Evolutionary conservation across 1,140 invertebrate species (phyloP).

Genomic region (Cydia fagiglandana): DNA sequence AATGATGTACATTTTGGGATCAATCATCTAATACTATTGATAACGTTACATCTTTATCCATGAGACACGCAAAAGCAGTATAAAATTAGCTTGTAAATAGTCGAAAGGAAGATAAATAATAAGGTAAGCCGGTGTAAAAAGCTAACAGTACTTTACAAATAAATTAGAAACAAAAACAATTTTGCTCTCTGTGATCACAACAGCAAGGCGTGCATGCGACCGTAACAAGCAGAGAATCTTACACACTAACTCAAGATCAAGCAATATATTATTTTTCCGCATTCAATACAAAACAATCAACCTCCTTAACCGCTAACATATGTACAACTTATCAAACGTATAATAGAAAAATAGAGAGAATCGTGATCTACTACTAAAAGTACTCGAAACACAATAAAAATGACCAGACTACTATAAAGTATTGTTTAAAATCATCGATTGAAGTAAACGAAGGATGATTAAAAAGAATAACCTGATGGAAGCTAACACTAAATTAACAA

Average conservation of each 20-base stretch:
- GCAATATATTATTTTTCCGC: conserved; percentile 67
- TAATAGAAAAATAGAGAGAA: conserved; percentile 71
- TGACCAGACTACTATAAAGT: conserved; percentile 55
- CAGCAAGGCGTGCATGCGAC: conserved; percentile 46
- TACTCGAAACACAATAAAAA: conserved; percentile 38
- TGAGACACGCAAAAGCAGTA: conserved; percentile 35
- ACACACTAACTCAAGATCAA: conserved; percentile 43
- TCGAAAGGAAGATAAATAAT: conserved; percentile 39
- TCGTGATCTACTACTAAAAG: conserved; percentile 42
- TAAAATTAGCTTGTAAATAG: conserved; percentile 46
- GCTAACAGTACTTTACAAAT: conserved; percentile 75
- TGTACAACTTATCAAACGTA: conserved; percentile 64
- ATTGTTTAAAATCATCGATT: conserved; percentile 36
- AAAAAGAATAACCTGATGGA: conserved; percentile 55
- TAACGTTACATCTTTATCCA: background rate
- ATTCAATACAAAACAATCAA: conserved; percentile 70
- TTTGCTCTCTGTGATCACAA: conserved; percentile 75
- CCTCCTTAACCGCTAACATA: conserved; percentile 54
- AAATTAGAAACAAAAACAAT: conserved; percentile 79
- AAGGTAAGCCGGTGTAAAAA: conserved; percentile 47
- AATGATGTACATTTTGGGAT: conserved; percentile 64
- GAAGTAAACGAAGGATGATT: conserved; percentile 55
- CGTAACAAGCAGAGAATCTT: conserved; percentile 49
- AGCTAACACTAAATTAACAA: conserved; percentile 70
- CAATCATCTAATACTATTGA: conserved; percentile 42